Conservation (phyloP, 1,140 invertebrate genomes). For the Orchestia grillus region DNA sequence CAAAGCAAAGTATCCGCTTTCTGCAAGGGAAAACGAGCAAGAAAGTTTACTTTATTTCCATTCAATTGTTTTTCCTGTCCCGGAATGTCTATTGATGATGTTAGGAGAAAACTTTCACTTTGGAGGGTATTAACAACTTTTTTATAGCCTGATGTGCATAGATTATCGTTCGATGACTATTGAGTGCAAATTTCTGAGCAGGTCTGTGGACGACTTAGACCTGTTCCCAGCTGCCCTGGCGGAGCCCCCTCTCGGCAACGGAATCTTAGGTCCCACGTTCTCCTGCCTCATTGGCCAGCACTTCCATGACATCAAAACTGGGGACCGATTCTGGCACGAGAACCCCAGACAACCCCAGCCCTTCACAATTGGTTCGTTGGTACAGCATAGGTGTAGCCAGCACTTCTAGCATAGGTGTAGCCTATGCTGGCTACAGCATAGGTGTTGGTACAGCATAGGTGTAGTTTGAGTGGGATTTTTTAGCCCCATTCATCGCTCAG, state of each 20-base stretch:
- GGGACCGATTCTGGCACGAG: constrained; percentile 72
- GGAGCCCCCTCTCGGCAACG: constrained; percentile 70
- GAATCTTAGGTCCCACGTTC: constrained; percentile 73
- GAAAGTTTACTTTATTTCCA: too few relatives aligned
- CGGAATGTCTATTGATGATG: too few relatives aligned
- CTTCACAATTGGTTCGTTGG: constrained; percentile 68
- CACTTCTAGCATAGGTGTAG: too few relatives aligned
- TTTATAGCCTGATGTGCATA: not conserved
- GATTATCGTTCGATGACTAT: not conserved
- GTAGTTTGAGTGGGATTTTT: too few relatives aligned
- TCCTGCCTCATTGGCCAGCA: constrained; percentile 74
- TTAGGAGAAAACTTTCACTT: too few relatives aligned
- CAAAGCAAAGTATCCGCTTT: too few relatives aligned
- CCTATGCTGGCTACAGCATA: too few relatives aligned
- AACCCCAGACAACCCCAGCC: constrained; percentile 69
- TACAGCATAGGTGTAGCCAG: not conserved
- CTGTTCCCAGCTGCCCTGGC: constrained; percentile 70
- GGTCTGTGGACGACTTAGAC: constrained; percentile 68
- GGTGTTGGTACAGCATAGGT: too few relatives aligned
- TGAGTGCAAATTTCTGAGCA: not conserved
- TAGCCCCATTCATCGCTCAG: too few relatives aligned
- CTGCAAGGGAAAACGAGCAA: too few relatives aligned
- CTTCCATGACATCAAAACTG: constrained; percentile 69
- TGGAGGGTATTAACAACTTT: too few relatives aligned
- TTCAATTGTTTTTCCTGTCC: too few relatives aligned